Evolutionary conservation across 2,113 vertebrate genomes (phyloP).

Genomic region (Marmota flaviventris): DNA sequence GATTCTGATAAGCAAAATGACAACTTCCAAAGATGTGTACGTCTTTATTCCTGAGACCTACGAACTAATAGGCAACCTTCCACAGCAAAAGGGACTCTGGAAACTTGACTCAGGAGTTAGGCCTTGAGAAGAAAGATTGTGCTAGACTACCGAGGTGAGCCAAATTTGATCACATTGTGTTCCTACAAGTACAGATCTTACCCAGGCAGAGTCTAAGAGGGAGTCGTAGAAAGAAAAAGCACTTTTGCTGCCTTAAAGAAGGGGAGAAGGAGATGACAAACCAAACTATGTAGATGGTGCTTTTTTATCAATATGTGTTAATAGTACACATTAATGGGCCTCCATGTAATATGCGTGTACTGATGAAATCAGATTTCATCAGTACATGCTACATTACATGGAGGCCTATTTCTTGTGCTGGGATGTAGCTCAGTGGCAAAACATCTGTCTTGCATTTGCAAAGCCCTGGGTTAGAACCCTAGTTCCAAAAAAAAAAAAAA

Average conservation of each 20-base stretch:
- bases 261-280: not conserved
- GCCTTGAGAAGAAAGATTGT: not conserved
- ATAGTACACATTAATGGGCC: not conserved
- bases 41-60: not conserved
- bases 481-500: too few relatives aligned
- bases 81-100: not conserved
- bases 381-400: not conserved
- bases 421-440: too few relatives aligned
- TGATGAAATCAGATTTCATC: too few relatives aligned
- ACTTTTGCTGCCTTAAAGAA: not conserved
- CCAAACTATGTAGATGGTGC: accelerated
- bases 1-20: not conserved
- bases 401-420: too few relatives aligned
- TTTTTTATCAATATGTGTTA: not conserved
- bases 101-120: not conserved
- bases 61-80: not conserved
- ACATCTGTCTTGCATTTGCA: too few relatives aligned
- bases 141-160: not conserved
- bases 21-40: accelerated
- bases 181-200: not conserved
- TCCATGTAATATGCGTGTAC: not conserved
- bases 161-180: not conserved
- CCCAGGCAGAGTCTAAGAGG: not conserved
- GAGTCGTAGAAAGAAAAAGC: not conserved
- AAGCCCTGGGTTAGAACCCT: too few relatives aligned